Evolutionary conservation across 1,140 invertebrate genomes (phyloP), one percentile per base, ranked within the genome.

Genomic region (Branchinecta lindahli): DNA sequence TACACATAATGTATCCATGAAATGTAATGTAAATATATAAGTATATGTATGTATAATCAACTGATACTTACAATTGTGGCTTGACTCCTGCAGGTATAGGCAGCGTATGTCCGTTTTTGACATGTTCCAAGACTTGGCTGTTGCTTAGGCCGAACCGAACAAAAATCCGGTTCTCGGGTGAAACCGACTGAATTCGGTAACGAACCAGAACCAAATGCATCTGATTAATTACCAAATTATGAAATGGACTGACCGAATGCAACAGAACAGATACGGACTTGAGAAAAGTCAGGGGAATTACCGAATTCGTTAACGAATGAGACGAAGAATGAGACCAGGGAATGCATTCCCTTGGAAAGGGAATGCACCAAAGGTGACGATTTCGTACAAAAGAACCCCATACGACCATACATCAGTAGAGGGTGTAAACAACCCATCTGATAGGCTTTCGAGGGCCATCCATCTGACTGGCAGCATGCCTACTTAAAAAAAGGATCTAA

Each of bases 301-400:
- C n/a, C n/a, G n/a, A n/a, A n/a, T n/a, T n/a, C n/a, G n/a, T n/a
- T n/a, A n/a, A n/a, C n/a, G n/a, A n/a, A n/a, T n/a, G n/a, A n/a
- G n/a, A n/a, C n/a, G 73, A n/a, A n/a, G n/a, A n/a, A n/a, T n/a
- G n/a, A n/a, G n/a, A n/a, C n/a, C n/a, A n/a, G n/a, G n/a, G n/a
- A n/a, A n/a, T n/a, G n/a, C n/a, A n/a, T n/a, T n/a, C n/a, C n/a
- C 90, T 79, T 91, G 89, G 76, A 89, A 94, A 0, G 91, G 92
- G 78, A 90, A 88, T 75, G 88, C 90, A 0, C 92, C 91, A 78
- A 92, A 92, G 0, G 91, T 90, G 8, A 92, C 85, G 44, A 92
- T 87, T 77, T 94, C 91, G 75, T 88, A 92, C 0, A 93, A 78
- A 7, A 93, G 78, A 44, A 94, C 88, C 12, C 90, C 91, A 74